Evolutionary conservation across 1,140 invertebrate genomes (phyloP), one percentile per base, ranked within the genome.

Genomic region (Vollenhovia emeryi): DNA sequence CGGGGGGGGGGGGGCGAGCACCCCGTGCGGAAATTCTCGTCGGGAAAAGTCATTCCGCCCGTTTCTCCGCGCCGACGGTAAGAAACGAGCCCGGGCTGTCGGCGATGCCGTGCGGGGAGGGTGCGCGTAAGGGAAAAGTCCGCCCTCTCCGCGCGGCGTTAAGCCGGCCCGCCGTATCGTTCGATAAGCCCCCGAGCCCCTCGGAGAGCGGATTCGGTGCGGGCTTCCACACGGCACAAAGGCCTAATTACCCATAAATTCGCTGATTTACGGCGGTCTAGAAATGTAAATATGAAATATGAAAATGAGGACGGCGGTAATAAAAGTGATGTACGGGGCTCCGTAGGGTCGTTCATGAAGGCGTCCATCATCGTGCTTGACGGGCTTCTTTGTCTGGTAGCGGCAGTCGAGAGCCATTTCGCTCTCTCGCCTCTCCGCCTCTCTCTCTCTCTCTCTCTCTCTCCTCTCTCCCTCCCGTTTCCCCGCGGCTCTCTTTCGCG

Each of bases 261-360:
- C 93, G 92, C 93, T 96, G 96, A 96, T 96, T 96, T 96, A 96
- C 95, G 95, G 94, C 93, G 94, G 92, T 93, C 94, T 92, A 94
- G 94, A 96, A 96, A 96, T 96, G 96, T 96, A 96, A 96, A 96
- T 96, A 96, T 96, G 96, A 97, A 96, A 96, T 96, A 97, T 97
- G 96, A 96, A 97, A 96, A 96, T 97, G 96, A 97, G 96, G 96
- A 96, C 95, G 96, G 96, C 95, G 95, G 96, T 96, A 96, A 96
- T 96, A 96, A 97, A 96, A 96, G 96, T 96, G 96, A 97, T 96
- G 96, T 96, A 97, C 96, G 95, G 95, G 95, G 95, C 96, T 96
- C 96, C 95, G 95, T 96, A 96, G 96, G 95, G 96, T 96, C 96
- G 96, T 97, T 96, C 96, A 95, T 96, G 96, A 96, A 96, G 95